A percentile compares a stretch with the other conserved stretches of the same genome.
These are phyloP conservation scores for Eurytoma adleriae DNA, from an alignment of 2,888 invertebrate genomes.

Conservation along the genomic window DNA sequence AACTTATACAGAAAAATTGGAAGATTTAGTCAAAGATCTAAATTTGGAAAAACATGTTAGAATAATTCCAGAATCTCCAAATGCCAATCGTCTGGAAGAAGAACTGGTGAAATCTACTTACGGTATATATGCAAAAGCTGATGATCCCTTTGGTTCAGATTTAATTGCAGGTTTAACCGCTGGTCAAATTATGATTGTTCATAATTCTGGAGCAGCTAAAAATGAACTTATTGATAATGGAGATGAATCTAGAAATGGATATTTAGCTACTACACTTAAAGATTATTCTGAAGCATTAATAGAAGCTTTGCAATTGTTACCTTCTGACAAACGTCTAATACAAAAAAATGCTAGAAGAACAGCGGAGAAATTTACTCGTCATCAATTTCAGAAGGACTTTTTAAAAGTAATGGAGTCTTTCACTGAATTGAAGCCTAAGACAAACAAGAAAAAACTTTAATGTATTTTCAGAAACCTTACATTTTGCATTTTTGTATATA, in stretches of 20 bases:
- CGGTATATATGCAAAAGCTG: slow-evolving; percentile 98
- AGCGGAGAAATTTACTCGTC: slow-evolving; percentile 89
- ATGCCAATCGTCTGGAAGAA: slow-evolving; percentile 85
- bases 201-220: slow-evolving; percentile 95
- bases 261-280: slow-evolving; percentile 86
- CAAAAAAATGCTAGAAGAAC: slow-evolving; percentile 88
- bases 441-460: not conserved
- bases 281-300: slow-evolving; percentile 87
- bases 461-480: not conserved
- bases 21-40: slow-evolving; percentile 88
- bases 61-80: slow-evolving; percentile 91
- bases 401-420: slow-evolving; percentile 84
- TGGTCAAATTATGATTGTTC: slow-evolving; percentile 93
- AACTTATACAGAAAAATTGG: slow-evolving; percentile 87
- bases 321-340: slow-evolving; percentile 80
- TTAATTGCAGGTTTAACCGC: slow-evolving; percentile 99
- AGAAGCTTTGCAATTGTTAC: slow-evolving; percentile 81
- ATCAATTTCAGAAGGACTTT: slow-evolving; percentile 88
- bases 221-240: slow-evolving; percentile 80
- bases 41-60: slow-evolving; percentile 89
- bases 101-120: slow-evolving; percentile 85
- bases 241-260: slow-evolving; percentile 85
- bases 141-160: slow-evolving; percentile 99
- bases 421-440: slow-evolving; percentile 71
- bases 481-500: not conserved